Base-by-base conservation (phyloP, 1,140 invertebrate genomes). In the Epicauta chinensis region DNA sequence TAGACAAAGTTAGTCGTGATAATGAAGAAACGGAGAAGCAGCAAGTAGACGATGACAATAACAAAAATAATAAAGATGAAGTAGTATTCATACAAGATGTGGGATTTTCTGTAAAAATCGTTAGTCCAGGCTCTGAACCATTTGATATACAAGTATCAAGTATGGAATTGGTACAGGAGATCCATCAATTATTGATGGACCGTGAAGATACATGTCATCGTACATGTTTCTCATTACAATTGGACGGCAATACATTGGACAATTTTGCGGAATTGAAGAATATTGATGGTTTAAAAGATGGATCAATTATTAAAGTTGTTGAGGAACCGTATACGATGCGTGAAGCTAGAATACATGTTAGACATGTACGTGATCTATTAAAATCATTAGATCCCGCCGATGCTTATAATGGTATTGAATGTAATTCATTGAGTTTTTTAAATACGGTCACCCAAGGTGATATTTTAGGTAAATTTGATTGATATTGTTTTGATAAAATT, bases 161-260 rank as follows among this genome's bases (percentile, higher is more conserved):
- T 66, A 93, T 96, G 88, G 96, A 99, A 71, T 74, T 99, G 32
- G 94, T 98, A 0, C 96, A 99, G 78, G 97, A 99, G 78, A 97
- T 99, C 42, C 94, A 98, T 71, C 95, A 98, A 73, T 76, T 98
- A 41, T 74, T 99, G 6, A 97, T 98, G 91, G 96, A 99, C 69
- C 77, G 94, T 29, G 95, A 98, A 71, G 95, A 98, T 66, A 97
- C 94, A 0, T 98, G 96, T 66, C 95, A 97, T 65, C 77, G 95
- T 16, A 99, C 97, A 1, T 99, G 96, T 68, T 99, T 99, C 70
- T 96, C 94, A 0, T 77, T 99, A 6, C 93, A 98, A 73, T 73
- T 98, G 3, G 92, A 97, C 65, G 91, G 91, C 7, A 83, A 86
- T 41, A 95, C 91, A 2, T 74, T 99, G 35, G 97, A 99, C 69